These are phyloP conservation scores for Suillia variegata DNA, from an alignment of 2,888 invertebrate genomes.

Conservation along the genomic window DNA sequence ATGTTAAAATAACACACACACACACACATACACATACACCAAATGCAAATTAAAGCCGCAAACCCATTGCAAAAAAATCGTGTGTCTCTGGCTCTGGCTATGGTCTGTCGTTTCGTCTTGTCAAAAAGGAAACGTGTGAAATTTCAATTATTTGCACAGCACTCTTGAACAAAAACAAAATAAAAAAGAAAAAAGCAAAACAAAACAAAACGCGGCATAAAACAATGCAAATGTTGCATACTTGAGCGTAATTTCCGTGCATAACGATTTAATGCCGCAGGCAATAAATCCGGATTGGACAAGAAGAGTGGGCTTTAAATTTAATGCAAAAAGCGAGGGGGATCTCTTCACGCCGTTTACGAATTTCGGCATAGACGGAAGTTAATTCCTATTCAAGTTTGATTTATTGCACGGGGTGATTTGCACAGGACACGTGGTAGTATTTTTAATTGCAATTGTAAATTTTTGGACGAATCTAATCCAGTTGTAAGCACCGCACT, in stretches of 20 bases:
- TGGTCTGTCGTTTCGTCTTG: too few relatives aligned
- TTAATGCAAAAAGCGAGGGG: too few relatives aligned
- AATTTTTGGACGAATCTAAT: not conserved
- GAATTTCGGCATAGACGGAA: slow-evolving; percentile 2
- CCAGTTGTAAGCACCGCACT: not conserved
- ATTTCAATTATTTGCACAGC: slow-evolving; percentile 22
- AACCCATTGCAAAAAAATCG: not conserved
- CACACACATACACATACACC: too few relatives aligned
- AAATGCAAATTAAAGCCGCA: not conserved
- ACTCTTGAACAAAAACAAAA: too few relatives aligned
- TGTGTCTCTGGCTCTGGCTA: too few relatives aligned
- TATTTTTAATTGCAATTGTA: slow-evolving; percentile 5
- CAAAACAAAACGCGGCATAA: slow-evolving; percentile 15
- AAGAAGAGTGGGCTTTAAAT: not conserved
- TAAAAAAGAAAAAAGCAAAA: too few relatives aligned
- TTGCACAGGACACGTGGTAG: slow-evolving; percentile 12
- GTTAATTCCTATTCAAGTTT: slow-evolving; percentile 1
- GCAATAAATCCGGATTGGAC: slow-evolving; percentile 20
- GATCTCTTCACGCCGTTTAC: not conserved
- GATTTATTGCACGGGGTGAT: slow-evolving; percentile 14
- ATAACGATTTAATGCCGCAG: slow-evolving; percentile 15
- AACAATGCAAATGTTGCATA: slow-evolving; percentile 16
- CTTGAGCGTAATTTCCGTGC: not conserved
- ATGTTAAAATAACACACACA: not conserved
- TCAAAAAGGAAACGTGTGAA: slow-evolving; percentile 18